Conservation (phyloP, 1,140 invertebrate species). For the Zaprionus ghesquierei region DNA sequence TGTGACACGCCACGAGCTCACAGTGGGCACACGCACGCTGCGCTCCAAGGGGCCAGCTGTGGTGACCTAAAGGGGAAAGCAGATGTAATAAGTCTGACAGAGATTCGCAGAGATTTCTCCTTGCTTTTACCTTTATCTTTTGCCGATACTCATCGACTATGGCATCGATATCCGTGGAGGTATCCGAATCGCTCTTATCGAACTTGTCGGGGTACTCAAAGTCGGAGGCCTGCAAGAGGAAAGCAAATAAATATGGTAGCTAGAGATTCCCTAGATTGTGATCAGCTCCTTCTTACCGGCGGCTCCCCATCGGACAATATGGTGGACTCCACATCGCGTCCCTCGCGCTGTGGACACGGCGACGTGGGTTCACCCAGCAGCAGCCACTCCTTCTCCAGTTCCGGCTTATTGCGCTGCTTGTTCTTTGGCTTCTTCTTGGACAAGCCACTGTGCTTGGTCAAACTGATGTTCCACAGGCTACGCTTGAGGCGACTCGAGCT, state of each 20-base stretch:
- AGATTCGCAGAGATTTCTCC: neutral
- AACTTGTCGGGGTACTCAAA: slow-evolving; percentile 80
- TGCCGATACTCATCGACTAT: slow-evolving; percentile 82
- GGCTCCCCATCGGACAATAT: slow-evolving; percentile 74
- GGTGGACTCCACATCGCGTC: slow-evolving; percentile 73
- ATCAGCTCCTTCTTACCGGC: slow-evolving; percentile 29
- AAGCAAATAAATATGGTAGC: neutral
- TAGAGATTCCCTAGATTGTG: too few relatives aligned
- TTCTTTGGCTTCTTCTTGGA: slow-evolving; percentile 71
- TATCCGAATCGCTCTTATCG: slow-evolving; percentile 79
- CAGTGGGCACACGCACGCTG: slow-evolving; percentile 68
- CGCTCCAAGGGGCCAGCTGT: slow-evolving; percentile 77
- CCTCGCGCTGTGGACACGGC: slow-evolving; percentile 63
- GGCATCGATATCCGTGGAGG: slow-evolving; percentile 81
- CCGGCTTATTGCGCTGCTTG: slow-evolving; percentile 67
- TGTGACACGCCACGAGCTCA: slow-evolving; percentile 73
- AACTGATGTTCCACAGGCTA: slow-evolving; percentile 76
- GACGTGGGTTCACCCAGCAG: slow-evolving; percentile 80
- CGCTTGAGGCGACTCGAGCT: slow-evolving; percentile 56
- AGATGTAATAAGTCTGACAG: too few relatives aligned
- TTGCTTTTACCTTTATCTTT: slow-evolving; percentile 65
- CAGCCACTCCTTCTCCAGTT: slow-evolving; percentile 81
- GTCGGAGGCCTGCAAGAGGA: slow-evolving; percentile 64
- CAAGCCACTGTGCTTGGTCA: slow-evolving; percentile 58
- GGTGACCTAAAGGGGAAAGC: slow-evolving; percentile 54